Evolutionary conservation across 2,113 vertebrate species (phyloP).

Genomic region (Phrynosoma blainvillii): DNA sequence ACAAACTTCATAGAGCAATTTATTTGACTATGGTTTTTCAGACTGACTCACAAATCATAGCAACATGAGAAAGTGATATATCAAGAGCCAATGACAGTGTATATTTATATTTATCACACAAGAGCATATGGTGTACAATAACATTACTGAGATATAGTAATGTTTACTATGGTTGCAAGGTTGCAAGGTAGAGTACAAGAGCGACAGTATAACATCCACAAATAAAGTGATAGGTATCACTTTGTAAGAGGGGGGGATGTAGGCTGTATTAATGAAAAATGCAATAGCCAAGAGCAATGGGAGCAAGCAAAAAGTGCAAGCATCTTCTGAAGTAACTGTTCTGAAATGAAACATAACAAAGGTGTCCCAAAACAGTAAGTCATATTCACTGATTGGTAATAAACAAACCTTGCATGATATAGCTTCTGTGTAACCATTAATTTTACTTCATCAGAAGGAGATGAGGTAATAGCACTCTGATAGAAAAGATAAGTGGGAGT

Average conservation of each 20-base stretch:
- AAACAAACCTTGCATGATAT: not conserved
- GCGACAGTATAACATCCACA: not conserved
- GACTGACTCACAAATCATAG: not conserved
- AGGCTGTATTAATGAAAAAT: not conserved
- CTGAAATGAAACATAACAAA: not conserved
- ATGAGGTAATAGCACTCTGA: not conserved
- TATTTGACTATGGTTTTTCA: not conserved
- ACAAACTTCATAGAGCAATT: not conserved
- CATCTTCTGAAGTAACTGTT: not conserved
- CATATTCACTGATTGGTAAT: not conserved
- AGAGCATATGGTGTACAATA: not conserved
- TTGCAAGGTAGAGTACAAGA: not conserved
- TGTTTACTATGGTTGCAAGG: slow-evolving; percentile 20
- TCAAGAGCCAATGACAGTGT: slow-evolving; percentile 18
- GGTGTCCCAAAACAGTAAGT: not conserved
- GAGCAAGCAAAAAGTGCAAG: not conserved
- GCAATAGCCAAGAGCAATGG: not conserved
- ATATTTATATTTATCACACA: not conserved
- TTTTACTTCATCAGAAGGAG: not conserved
- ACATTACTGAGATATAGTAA: not conserved
- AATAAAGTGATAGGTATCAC: not conserved
- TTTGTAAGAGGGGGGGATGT: not conserved
- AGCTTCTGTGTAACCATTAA: not conserved
- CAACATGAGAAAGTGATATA: not conserved
- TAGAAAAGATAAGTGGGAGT: not conserved